Evolutionary conservation across 2,113 vertebrate species (phyloP).

Genomic region (Boulengerochromis microlepis): DNA sequence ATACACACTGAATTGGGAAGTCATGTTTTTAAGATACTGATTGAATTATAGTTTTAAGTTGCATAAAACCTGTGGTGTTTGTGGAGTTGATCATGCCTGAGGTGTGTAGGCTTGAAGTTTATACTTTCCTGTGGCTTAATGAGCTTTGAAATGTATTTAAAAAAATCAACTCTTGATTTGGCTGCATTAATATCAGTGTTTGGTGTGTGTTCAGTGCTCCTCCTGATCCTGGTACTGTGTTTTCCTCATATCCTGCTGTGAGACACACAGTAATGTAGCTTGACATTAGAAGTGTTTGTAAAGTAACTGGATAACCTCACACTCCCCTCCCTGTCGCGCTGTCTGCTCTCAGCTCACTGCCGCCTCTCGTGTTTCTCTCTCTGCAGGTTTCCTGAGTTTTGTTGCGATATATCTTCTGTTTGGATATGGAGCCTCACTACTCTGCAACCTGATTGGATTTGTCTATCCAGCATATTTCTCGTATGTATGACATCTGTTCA

Average conservation of each 20-base stretch:
- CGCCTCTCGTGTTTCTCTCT: neutral
- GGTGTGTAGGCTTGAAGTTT: neutral
- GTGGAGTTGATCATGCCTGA: neutral
- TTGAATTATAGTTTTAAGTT: neutral
- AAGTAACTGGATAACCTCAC: neutral
- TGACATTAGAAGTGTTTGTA: neutral
- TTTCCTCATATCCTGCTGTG: conserved; percentile 26
- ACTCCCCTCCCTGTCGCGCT: neutral
- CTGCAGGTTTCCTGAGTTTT: conserved; percentile 69
- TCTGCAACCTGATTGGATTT: conserved; percentile 94
- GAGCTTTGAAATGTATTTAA: neutral
- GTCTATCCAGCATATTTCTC: conserved; percentile 87
- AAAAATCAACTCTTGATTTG: neutral
- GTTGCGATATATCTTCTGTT: conserved; percentile 84
- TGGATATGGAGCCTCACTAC: conserved; percentile 86
- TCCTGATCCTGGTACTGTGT: conserved; percentile 27
- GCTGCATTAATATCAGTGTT: neutral
- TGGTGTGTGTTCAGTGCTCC: neutral
- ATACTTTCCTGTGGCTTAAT: neutral
- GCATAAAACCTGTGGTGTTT: neutral
- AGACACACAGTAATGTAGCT: neutral
- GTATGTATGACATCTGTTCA: conserved; percentile 70
- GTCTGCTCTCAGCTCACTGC: neutral
- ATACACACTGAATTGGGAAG: neutral
- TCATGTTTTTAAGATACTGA: neutral